These are phyloP conservation scores for Dendrolimus kikuchii DNA, from an alignment of 1,140 invertebrate genomes.

Conservation along the genomic window DNA sequence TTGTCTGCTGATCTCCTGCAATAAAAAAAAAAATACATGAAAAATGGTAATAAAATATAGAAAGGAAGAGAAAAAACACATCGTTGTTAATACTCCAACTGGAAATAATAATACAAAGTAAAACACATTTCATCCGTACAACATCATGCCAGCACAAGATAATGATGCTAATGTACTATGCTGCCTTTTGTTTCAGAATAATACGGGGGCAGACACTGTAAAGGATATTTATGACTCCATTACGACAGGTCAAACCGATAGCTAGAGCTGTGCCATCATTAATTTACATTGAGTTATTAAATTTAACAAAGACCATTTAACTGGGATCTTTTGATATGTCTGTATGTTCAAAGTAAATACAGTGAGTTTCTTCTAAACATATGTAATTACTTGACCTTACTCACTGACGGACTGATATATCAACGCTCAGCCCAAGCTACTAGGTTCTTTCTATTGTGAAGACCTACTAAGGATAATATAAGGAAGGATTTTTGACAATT, in stretches of 20 bases:
- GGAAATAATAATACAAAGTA: conserved; percentile 1
- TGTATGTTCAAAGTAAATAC: too few relatives aligned
- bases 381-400: too few relatives aligned
- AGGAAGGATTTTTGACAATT: too few relatives aligned
- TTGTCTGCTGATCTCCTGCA: too few relatives aligned
- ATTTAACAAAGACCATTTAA: conserved; percentile 11
- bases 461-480: too few relatives aligned
- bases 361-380: too few relatives aligned
- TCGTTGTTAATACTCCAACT: background rate
- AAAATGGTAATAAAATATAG: background rate
- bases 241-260: conserved; percentile 34
- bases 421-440: too few relatives aligned
- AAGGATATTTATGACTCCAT: conserved; percentile 42
- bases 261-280: conserved; percentile 34
- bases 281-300: conserved; percentile 52
- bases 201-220: conserved; percentile 27
- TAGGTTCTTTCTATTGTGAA: too few relatives aligned
- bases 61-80: conserved; percentile 4
- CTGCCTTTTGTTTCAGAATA: conserved; percentile 32
- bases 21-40: too few relatives aligned
- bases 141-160: conserved; percentile 6
- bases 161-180: conserved; percentile 27
- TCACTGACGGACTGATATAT: too few relatives aligned
- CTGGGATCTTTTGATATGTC: too few relatives aligned
- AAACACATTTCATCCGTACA: conserved; percentile 7